phyloP scores from a whole-genome alignment of 37 sponge, comb jelly and placozoan genomes.

The Haliclona indistincta region DNA sequence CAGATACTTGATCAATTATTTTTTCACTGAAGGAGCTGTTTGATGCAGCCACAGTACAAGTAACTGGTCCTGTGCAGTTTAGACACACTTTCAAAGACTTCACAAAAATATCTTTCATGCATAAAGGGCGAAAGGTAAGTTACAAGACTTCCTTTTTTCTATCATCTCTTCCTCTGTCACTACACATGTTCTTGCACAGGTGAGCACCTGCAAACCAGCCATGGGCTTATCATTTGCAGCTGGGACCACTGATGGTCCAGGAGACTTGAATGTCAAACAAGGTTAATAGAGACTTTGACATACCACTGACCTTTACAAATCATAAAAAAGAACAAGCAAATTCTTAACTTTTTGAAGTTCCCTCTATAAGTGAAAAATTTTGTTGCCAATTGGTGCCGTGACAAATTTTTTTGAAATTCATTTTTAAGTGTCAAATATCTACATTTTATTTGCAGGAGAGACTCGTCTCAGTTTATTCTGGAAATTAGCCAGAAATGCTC shows the following conservation, averaged over 20 bases:
- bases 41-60: slow-evolving; percentile 41
- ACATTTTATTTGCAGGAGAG: slow-evolving; percentile 33
- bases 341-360: neutral
- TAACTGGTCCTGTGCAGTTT: slow-evolving; percentile 77
- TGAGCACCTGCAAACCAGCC: slow-evolving; percentile 86
- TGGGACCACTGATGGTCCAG: slow-evolving; percentile 94
- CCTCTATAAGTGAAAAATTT: no score
- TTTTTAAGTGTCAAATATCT: no score
- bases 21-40: slow-evolving; percentile 59
- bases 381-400: no score
- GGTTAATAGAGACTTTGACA: slow-evolving; percentile 52
- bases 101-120: slow-evolving; percentile 57
- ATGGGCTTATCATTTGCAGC: slow-evolving; percentile 96
- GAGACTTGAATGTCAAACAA: slow-evolving; percentile 86
- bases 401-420: no score
- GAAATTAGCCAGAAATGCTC: slow-evolving; percentile 67
- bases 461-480: slow-evolving; percentile 72
- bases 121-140: slow-evolving; percentile 78
- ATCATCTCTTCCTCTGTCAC: slow-evolving; percentile 46
- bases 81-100: slow-evolving; percentile 72
- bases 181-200: slow-evolving; percentile 79
- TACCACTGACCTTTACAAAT: no score
- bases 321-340: neutral
- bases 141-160: neutral
- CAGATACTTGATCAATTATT: slow-evolving; percentile 11